Conservation (phyloP, 2,888 invertebrate genomes). For the Pycnomerus fuliginosus region DNA sequence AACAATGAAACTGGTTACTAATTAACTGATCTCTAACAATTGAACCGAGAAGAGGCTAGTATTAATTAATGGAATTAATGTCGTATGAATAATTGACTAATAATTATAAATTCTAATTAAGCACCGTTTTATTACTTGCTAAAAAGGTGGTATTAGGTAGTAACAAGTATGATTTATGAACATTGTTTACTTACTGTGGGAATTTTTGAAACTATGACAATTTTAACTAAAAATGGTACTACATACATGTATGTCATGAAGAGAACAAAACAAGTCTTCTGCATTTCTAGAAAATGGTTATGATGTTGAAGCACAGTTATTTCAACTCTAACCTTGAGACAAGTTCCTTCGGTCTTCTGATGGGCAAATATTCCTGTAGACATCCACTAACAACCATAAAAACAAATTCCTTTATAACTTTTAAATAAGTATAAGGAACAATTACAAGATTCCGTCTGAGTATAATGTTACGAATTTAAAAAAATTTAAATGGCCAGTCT, state of each 20-base stretch:
- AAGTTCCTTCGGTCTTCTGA: constrained; percentile 20
- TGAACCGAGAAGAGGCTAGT: constrained; percentile 8
- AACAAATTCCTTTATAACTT: constrained; percentile 22
- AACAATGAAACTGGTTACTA: too few relatives aligned
- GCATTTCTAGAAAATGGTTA: constrained; percentile 25
- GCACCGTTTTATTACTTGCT: constrained; percentile 18
- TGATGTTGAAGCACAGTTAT: constrained; percentile 27
- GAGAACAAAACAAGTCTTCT: constrained; percentile 23
- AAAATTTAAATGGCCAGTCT: constrained; percentile 13
- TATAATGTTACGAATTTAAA: constrained; percentile 21
- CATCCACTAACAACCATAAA: constrained; percentile 24
- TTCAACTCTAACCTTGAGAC: constrained; percentile 27
- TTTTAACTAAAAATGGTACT: constrained; percentile 15
- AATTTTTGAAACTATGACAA: constrained; percentile 11
- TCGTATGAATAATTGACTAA: constrained; percentile 14
- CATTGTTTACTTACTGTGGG: constrained; percentile 7
- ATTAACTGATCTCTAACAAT: constrained; percentile 12
- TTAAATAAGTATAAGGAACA: constrained; percentile 21
- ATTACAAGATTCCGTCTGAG: constrained; percentile 21
- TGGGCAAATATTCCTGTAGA: constrained; percentile 25
- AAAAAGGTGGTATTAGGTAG: constrained; percentile 16
- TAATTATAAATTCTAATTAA: constrained; percentile 22
- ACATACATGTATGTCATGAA: constrained; percentile 8
- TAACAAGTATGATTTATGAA: too few relatives aligned
- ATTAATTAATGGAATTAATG: constrained; percentile 21